Evolutionary conservation across 1,140 invertebrate genomes (phyloP).

Genomic region (Bicyclus anynana): DNA sequence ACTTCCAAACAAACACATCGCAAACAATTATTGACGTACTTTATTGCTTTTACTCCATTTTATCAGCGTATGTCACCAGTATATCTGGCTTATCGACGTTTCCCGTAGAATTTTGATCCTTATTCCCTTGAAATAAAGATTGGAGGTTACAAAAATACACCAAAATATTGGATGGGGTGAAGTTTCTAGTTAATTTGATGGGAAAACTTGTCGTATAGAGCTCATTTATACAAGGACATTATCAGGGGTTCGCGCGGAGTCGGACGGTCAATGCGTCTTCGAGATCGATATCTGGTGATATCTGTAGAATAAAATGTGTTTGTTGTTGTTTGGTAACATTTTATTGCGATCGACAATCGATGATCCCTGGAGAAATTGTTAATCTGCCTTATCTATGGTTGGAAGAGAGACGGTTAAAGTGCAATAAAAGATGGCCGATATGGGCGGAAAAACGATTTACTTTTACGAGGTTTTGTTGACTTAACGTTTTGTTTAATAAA

Average conservation of each 20-base stretch:
- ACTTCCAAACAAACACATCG: conserved; percentile 11
- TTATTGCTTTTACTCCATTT: conserved; percentile 27
- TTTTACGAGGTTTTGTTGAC: conserved; percentile 10
- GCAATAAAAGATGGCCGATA: conserved; percentile 17
- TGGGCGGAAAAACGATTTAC: conserved; percentile 3
- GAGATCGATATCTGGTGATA: conserved; percentile 45
- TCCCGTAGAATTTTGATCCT: conserved; percentile 5
- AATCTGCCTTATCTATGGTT: conserved; percentile 13
- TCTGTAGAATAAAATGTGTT: conserved; percentile 34
- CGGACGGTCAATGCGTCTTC: conserved; percentile 42
- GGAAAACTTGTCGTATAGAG: conserved; percentile 58
- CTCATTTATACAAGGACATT: conserved; percentile 57
- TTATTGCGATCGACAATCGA: conserved; percentile 20
- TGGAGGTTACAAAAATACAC: not conserved
- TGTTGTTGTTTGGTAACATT: conserved; percentile 36
- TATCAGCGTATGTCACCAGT: conserved; percentile 25
- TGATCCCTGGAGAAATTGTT: conserved; percentile 22
- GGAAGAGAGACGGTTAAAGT: conserved; percentile 10
- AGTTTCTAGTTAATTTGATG: conserved; percentile 67
- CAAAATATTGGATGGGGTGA: conserved; percentile 18
- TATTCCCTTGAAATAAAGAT: conserved; percentile 1
- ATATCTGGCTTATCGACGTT: conserved; percentile 1
- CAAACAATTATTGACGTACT: conserved; percentile 23
- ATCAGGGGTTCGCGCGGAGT: conserved; percentile 48
- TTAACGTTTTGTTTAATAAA: conserved; percentile 1